Evolutionary conservation across 1,140 invertebrate species (phyloP).

Genomic region (Heterodera schachtii): DNA sequence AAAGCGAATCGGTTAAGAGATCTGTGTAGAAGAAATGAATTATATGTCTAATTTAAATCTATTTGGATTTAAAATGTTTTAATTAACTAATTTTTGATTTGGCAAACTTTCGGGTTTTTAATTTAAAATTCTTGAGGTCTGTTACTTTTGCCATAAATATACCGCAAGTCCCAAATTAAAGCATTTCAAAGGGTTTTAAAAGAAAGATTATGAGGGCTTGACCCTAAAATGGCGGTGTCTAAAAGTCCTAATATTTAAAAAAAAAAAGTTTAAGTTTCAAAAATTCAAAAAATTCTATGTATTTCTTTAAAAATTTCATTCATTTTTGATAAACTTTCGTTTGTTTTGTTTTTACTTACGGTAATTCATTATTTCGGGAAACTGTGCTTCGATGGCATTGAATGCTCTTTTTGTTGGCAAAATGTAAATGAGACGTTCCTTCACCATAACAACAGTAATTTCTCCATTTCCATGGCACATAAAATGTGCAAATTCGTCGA

Average conservation of each 20-base stretch:
- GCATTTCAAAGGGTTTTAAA: too few species aligned
- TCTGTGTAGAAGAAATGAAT: background rate
- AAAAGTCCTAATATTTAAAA: background rate
- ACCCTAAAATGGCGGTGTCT: background rate
- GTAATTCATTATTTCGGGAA: background rate
- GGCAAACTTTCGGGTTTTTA: too few species aligned
- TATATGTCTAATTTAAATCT: too few species aligned
- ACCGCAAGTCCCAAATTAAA: too few species aligned
- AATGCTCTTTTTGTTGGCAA: background rate
- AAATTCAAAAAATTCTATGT: background rate
- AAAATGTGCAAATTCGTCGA: background rate
- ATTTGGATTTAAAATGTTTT: background rate
- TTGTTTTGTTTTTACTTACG: background rate
- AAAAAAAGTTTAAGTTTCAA: background rate
- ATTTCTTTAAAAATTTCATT: background rate
- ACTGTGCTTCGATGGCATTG: background rate
- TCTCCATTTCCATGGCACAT: background rate
- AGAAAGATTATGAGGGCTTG: too few species aligned
- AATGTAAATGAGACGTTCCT: background rate
- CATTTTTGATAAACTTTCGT: too few species aligned
- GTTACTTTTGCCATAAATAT: too few species aligned
- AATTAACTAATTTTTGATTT: background rate
- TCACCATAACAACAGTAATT: background rate
- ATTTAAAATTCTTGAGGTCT: too few species aligned
- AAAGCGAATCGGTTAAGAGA: background rate